These are phyloP conservation scores for Chymomyza caudatula DNA, from an alignment of 2,888 invertebrate genomes.

Conservation along the genomic window DNA sequence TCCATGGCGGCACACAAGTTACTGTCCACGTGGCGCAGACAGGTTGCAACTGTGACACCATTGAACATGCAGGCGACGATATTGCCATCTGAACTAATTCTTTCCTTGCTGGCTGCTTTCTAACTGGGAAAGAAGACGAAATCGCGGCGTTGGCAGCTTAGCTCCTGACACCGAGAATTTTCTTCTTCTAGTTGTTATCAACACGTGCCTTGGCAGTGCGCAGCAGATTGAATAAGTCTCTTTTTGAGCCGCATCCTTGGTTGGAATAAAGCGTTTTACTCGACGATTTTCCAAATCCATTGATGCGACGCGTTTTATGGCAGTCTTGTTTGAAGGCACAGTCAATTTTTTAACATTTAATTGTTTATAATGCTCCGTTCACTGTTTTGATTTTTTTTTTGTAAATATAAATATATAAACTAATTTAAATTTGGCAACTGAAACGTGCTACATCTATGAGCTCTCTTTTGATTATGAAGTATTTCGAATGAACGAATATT, in stretches of 20 bases:
- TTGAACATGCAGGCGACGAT: neutral
- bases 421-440: too few species aligned
- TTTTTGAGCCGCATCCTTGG: conserved; percentile 68
- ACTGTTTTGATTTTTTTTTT: conserved; percentile 52
- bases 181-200: conserved; percentile 76
- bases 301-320: conserved; percentile 78
- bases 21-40: conserved; percentile 75
- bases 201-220: conserved; percentile 77
- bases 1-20: conserved; percentile 72
- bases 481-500: neutral
- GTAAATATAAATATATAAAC: conserved; percentile 14
- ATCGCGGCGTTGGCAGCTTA: conserved; percentile 4
- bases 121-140: conserved; percentile 67
- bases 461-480: neutral
- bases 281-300: conserved; percentile 80
- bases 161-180: conserved; percentile 34
- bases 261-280: conserved; percentile 59
- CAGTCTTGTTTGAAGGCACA: conserved; percentile 57
- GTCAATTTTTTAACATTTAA: conserved; percentile 71
- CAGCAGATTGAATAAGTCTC: conserved; percentile 69
- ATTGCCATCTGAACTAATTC: conserved; percentile 35
- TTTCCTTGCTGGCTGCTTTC: conserved; percentile 53
- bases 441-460: conserved; percentile 7
- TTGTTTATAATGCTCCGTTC: conserved; percentile 62
- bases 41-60: conserved; percentile 15